Conservation (phyloP, 2,888 invertebrate genomes). For the Geotrupes spiniger region DNA sequence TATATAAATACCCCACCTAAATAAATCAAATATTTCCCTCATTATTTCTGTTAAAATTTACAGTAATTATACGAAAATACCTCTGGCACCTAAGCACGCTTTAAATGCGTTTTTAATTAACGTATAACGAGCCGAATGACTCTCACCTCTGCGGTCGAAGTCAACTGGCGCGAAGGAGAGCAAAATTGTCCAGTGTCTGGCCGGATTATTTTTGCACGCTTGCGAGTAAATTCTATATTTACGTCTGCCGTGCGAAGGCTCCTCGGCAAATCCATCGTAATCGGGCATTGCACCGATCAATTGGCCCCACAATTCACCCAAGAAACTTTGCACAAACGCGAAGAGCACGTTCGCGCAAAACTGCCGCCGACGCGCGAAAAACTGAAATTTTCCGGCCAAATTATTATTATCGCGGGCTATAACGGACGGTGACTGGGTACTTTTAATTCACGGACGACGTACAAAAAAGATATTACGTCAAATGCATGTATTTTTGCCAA, state of each 20-base stretch:
- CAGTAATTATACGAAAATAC: too few species aligned
- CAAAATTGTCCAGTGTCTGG: slow-evolving; percentile 37
- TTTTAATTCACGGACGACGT: too few species aligned
- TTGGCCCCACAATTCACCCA: not conserved
- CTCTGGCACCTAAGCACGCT: too few species aligned
- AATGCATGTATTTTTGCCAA: too few species aligned
- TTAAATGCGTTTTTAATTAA: too few species aligned
- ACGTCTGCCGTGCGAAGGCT: slow-evolving; percentile 35
- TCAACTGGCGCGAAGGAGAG: slow-evolving; percentile 37
- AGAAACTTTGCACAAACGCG: slow-evolving; percentile 2
- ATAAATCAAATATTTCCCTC: too few species aligned
- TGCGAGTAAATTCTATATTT: slow-evolving; percentile 37
- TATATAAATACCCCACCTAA: too few species aligned
- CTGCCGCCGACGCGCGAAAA: not conserved
- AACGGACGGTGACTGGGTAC: too few species aligned
- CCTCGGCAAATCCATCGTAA: slow-evolving; percentile 37
- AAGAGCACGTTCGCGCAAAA: not conserved
- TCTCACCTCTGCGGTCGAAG: slow-evolving; percentile 25
- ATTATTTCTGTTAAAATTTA: too few species aligned
- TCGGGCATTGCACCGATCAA: slow-evolving; percentile 32
- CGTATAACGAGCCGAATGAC: too few species aligned
- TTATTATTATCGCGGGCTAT: too few species aligned
- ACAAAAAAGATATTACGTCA: too few species aligned
- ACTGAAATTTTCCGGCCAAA: not conserved
- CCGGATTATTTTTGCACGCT: slow-evolving; percentile 19